Percentiles rank a stretch among this genome's conserved stretches.
phyloP scores from a whole-genome alignment of 2,797 vertebrate genomes.

The Trachops cirrhosus region DNA sequence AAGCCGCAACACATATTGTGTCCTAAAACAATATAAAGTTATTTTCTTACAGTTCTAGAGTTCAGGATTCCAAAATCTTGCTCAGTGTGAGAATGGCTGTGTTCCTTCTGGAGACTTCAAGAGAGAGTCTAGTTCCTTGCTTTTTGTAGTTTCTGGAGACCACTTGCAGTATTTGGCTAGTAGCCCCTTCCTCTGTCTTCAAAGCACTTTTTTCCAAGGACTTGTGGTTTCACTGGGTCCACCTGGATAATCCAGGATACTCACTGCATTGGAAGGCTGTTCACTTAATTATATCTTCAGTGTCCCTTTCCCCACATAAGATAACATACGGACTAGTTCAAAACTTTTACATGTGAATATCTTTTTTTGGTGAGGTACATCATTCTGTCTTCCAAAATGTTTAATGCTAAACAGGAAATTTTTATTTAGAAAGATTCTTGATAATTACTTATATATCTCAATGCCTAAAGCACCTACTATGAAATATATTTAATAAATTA shows the following conservation, averaged over 20 bases:
- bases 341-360: neutral
- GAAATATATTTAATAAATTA: neutral
- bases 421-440: neutral
- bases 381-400: neutral
- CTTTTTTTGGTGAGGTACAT: neutral
- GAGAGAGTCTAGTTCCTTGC: neutral
- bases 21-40: neutral
- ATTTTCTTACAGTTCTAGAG: neutral
- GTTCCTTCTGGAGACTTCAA: neutral
- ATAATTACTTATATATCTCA: neutral
- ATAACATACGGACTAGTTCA: neutral
- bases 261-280: neutral
- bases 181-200: neutral
- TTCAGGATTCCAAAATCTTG: neutral
- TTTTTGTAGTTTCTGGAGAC: neutral
- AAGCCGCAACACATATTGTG: neutral
- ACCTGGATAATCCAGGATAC: neutral
- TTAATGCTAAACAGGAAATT: neutral
- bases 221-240: neutral
- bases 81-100: neutral
- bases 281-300: neutral
- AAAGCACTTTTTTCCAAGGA: neutral
- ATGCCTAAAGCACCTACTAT: neutral
- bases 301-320: neutral
- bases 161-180: neutral